Base-by-base conservation (phyloP, 2,113 vertebrate species). In the Forbesichthys agassizii region DNA sequence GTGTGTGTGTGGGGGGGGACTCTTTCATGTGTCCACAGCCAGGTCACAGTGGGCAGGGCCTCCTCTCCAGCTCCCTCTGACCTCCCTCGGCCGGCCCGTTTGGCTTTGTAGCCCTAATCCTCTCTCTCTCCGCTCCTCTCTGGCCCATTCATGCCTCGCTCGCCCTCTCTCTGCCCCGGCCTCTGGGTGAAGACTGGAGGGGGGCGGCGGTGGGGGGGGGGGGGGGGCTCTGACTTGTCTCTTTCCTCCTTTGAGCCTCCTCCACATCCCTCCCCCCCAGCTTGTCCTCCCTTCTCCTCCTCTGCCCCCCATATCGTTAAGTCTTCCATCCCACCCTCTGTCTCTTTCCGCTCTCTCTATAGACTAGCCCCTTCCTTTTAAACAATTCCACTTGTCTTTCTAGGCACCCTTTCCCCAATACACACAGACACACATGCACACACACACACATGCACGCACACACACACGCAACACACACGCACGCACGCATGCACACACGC, bases 31-130 rank as follows among this genome's bases (percentile, higher is more conserved):
- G 89, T 78, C 88, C 88, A 88, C 91, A 89, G 91, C 85, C 86
- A 86, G 83, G 91, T 88, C 87, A 92, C 91, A 90, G 91, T 88
- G 86, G 85, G 89, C 88, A 78, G 86, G 90, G 89, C 87, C 91
- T 89, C 51, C 64, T 66, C 52, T 91, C 83, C 27, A 27, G 89
- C 90, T 91, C 91, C 90, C 85, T 27, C 88, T 91, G 91, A 94
- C 93, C 93, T 91, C 90, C 93, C 93, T 91, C 90, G 92, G 69
- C 69, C 73, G 84, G 90, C 86, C 90, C 86, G 89, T 90, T 88
- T 83, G 82, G 93, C 90, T 93, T 93, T 91, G 84, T 90, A 84
- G 88, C 88, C 89, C 89, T 93, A 94, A 94, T 94, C 91, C 92
- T 90, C 64, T 33, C 77, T 70, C 69, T 27, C 27, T 27, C 27